phyloP scores from a whole-genome alignment of 2,888 invertebrate species.

The Apamea anceps region DNA sequence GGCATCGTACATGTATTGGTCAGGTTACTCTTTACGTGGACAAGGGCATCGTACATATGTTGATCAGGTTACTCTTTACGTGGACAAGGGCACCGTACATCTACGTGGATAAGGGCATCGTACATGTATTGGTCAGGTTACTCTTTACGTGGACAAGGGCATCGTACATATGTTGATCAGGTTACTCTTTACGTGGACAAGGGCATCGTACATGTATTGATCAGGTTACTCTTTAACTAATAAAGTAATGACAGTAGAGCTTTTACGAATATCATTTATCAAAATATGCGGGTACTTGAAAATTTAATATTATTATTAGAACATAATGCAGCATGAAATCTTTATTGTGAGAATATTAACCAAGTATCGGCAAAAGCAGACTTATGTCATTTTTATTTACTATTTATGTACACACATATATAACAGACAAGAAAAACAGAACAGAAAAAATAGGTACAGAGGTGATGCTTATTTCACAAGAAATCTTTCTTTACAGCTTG shows the following conservation, averaged over 20 bases:
- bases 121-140: slow-evolving; percentile 13
- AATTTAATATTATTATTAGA: background rate
- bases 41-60: no score
- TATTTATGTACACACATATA: no score
- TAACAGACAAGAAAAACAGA: no score
- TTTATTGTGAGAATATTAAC: background rate
- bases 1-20: background rate
- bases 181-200: slow-evolving; percentile 1
- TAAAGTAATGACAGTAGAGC: background rate
- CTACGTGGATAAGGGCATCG: background rate
- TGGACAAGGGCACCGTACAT: background rate
- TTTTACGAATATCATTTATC: background rate
- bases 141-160: no score
- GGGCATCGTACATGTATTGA: slow-evolving; percentile 2
- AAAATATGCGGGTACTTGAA: background rate
- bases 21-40: background rate
- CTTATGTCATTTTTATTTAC: background rate
- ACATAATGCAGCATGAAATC: background rate
- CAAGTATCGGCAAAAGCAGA: background rate
- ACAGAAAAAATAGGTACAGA: no score
- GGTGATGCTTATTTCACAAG: no score
- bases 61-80: background rate
- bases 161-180: no score
- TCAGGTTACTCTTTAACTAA: slow-evolving; percentile 29
- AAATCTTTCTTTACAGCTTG: background rate